phyloP scores from a whole-genome alignment of 2,113 vertebrate species.

The Tor tambroides region DNA sequence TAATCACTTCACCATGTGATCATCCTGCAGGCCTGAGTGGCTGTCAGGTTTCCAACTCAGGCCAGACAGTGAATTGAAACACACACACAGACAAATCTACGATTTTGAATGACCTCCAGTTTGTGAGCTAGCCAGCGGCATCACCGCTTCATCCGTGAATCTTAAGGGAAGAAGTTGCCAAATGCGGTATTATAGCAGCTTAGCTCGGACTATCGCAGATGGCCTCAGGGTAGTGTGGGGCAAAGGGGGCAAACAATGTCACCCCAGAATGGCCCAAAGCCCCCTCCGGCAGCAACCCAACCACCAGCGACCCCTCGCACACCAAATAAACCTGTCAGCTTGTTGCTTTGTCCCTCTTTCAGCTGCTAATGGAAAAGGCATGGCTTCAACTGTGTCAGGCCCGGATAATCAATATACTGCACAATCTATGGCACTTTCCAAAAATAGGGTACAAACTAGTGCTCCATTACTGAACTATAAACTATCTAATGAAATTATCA shows the following conservation, averaged over 20 bases:
- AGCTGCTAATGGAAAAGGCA: constrained; percentile 64
- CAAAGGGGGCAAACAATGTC: constrained; percentile 60
- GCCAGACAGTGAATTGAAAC: constrained; percentile 55
- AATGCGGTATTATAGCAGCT: constrained; percentile 76
- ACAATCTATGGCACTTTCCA: neutral
- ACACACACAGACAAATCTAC: constrained; percentile 57
- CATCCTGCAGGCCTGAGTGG: constrained; percentile 57
- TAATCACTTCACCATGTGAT: constrained; percentile 64
- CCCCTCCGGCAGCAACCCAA: constrained; percentile 12
- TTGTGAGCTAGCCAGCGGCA: constrained; percentile 66
- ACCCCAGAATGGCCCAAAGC: constrained; percentile 47
- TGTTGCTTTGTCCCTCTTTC: constrained; percentile 68
- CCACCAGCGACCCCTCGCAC: constrained; percentile 34
- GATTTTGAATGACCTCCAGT: constrained; percentile 71
- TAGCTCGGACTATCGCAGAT: constrained; percentile 72
- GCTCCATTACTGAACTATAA: neutral
- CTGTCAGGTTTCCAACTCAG: constrained; percentile 54
- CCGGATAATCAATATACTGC: constrained; percentile 51
- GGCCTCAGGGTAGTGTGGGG: constrained; percentile 66
- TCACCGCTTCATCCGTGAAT: constrained; percentile 58
- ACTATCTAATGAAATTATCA: neutral
- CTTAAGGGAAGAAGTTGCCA: constrained; percentile 74
- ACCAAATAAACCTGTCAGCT: constrained; percentile 65
- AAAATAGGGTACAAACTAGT: neutral
- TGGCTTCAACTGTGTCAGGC: constrained; percentile 57